Base-by-base conservation (phyloP, 1,140 invertebrate species). In the Hyposmocoma kahamanoa region DNA sequence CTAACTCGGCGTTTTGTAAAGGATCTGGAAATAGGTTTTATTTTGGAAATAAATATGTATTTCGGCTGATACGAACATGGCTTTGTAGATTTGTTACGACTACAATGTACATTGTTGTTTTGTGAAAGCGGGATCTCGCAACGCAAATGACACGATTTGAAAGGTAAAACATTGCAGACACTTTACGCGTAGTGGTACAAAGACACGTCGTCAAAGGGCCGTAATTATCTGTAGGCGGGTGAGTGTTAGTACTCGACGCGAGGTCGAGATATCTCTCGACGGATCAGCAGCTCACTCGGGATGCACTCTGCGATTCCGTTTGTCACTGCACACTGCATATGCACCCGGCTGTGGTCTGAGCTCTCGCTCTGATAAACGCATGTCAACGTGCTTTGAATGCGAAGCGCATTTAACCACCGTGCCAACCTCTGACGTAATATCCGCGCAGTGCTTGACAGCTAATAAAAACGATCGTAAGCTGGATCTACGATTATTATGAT, bases 281-380 rank as follows among this genome's bases (percentile, higher is more conserved):
- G 75, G 78, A 84, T 84, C 80, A 77, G 69, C 72, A 65, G 67
- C 71, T 74, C 78, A 77, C 74, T 80, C 74, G 71, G 76, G 70
- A 64, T 74, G 79, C 69, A 77, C 77, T 84, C 71, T 75, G 67
- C 70, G 70, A 84, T 84, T 84, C 81, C 72, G 78, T 84, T 84
- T 84, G 81, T 82, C 74, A 71, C 72, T 64, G 70, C 67, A 50
- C 50, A 53, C 22, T 49, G 30, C 28, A 36, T 17, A 36, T 36
- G 50, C 48, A 62, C 59, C 63, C 66, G 67, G 58, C 59, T 76
- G 77, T 63, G 75, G 79, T 68, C 59, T 70, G 65, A 72, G 70
- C 72, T 71, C 65, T 62, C 65, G 64, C 72, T 74, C 72, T 78
- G 77, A 81, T 84, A 84, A 82, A 80, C 78, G 67, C 69, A 67